Evolutionary conservation across 2,113 vertebrate species (phyloP), one percentile per base, ranked within the genome.

Genomic region (Phaethon lepturus): DNA sequence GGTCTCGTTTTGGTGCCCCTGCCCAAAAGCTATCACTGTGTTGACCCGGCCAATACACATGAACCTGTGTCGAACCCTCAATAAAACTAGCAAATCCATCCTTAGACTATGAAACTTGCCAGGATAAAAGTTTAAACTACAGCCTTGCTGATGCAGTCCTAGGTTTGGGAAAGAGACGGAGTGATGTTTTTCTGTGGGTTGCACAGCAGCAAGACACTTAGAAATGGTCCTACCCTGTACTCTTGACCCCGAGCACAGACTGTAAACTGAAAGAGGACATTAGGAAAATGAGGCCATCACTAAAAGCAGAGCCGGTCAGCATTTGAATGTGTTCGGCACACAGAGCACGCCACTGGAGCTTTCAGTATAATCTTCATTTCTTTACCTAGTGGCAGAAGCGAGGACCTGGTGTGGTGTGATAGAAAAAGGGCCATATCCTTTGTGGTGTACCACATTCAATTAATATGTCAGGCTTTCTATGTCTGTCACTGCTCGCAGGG

Each of bases 391-490:
- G 84, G 82, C 88, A 71, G 63, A 40, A 75, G 89, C 4, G n/a
- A 96, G 93, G 91, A 71, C 86, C 94, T 97, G 97, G 82, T 44
- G 93, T 33, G 86, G 88, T 86, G 85, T 60, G 98, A 97, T 94
- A 97, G 97, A 91, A 81, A 67, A 60, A 80, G 84, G 89, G 85
- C 88, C 79, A 88, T 49, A 93, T 97, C 97, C 96, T 97, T 87
- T 98, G 98, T 96, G 98, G 98, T 98, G 86, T 62, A 97, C 98
- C 98, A 96, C 98, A 97, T 83, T 91, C 94, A 84, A 77, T 93
- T 63, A 86, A 95, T 59, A 60, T 94, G 94, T 90, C 97, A 77
- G 95, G 47, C 55, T 74, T 90, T 72, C 74, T 49, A 56, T 3
- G 58, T 71, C 97, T 83, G 91, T 62, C 96, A 82, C 71, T 88